phyloP scores from a whole-genome alignment of 2,888 invertebrate genomes.

The Barypeithes pellucidus region DNA sequence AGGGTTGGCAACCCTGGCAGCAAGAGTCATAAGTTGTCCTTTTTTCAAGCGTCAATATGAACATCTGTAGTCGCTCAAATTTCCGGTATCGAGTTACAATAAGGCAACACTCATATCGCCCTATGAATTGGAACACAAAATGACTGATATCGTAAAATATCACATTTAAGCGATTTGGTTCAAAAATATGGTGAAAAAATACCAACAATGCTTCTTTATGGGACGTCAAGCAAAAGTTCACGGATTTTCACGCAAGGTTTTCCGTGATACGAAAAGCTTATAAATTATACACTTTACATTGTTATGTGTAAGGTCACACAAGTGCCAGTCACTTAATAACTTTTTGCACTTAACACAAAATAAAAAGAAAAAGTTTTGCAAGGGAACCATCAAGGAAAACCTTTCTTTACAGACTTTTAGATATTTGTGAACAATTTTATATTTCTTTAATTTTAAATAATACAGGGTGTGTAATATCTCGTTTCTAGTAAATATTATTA shows the following conservation, averaged over 20 bases:
- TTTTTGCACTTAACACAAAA: not conserved
- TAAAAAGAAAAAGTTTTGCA: not conserved
- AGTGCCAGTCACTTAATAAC: conserved; percentile 1
- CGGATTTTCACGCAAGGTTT: conserved; percentile 25
- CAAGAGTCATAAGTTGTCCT: not conserved
- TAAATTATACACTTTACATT: conserved; percentile 30
- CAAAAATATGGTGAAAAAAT: not conserved
- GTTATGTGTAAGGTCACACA: conserved; percentile 19
- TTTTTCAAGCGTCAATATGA: not conserved
- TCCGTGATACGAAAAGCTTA: conserved; percentile 25
- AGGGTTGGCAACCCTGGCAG: too few relatives aligned
- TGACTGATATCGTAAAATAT: not conserved
- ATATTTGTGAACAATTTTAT: too few relatives aligned
- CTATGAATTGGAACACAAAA: not conserved
- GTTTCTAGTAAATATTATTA: too few relatives aligned
- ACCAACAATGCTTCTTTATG: not conserved
- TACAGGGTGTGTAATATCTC: too few relatives aligned
- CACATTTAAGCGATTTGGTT: not conserved
- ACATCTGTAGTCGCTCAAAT: not conserved
- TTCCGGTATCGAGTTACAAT: not conserved
- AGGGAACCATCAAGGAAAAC: too few relatives aligned
- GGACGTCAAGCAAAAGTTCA: conserved; percentile 28
- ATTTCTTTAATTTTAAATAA: too few relatives aligned
- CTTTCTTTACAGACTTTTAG: too few relatives aligned
- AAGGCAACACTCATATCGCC: not conserved